Conservation (phyloP, 2,888 invertebrate genomes). For the Campaea margaritaria region DNA sequence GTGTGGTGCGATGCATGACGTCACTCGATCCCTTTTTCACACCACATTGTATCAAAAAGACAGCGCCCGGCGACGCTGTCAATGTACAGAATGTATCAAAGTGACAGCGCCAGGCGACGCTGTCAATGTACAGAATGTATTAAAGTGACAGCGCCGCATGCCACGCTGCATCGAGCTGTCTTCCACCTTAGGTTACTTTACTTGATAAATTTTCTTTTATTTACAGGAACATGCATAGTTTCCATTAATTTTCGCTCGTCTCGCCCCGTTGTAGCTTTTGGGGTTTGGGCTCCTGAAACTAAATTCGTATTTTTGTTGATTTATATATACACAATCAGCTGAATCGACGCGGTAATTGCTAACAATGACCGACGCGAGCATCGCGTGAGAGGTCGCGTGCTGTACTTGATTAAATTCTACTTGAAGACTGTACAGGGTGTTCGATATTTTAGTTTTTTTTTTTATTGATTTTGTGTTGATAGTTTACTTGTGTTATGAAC, state of each 20-base stretch:
- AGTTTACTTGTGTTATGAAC: too few relatives aligned
- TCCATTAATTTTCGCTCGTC: not conserved
- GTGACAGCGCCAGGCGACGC: too few relatives aligned
- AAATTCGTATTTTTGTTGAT: conserved; percentile 7
- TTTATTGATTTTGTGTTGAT: too few relatives aligned
- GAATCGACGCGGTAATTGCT: conserved; percentile 41
- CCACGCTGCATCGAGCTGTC: too few relatives aligned
- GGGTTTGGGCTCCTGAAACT: not conserved
- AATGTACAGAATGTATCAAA: too few relatives aligned
- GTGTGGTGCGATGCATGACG: too few relatives aligned
- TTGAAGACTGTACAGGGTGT: conserved; percentile 24
- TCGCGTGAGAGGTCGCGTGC: conserved; percentile 46
- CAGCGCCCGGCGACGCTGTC: too few relatives aligned
- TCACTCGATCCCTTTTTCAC: too few relatives aligned
- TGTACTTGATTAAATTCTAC: conserved; percentile 43
- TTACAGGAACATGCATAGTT: not conserved
- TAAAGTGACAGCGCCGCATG: too few relatives aligned
- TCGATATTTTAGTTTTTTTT: not conserved
- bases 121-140: too few relatives aligned
- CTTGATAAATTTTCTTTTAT: not conserved
- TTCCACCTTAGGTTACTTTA: too few relatives aligned
- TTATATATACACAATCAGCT: conserved; percentile 32
- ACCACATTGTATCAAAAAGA: too few relatives aligned
- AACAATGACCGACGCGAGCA: conserved; percentile 42
- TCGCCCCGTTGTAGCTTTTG: not conserved